Evolutionary conservation across 2,888 invertebrate species (phyloP).

Genomic region (Amphipyra tragopoginis): DNA sequence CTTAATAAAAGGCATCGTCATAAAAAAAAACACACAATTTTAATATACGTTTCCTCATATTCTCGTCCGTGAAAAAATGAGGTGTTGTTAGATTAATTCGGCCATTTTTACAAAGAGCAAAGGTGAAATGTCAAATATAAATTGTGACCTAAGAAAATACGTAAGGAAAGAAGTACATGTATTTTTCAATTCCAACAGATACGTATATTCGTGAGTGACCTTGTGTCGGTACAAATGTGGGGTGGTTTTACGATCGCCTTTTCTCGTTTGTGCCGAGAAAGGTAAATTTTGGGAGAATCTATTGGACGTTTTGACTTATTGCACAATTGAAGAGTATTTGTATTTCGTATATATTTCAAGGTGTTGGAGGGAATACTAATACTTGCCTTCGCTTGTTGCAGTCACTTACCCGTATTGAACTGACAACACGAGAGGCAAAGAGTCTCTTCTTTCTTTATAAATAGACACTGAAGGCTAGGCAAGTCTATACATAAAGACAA

Average conservation of each 20-base stretch:
- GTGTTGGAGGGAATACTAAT: conserved; percentile 29
- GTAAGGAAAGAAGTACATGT: conserved; percentile 58
- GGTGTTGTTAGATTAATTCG: conserved; percentile 31
- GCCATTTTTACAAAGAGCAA: conserved; percentile 27
- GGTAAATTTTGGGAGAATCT: conserved; percentile 78
- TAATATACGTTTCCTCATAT: conserved; percentile 7
- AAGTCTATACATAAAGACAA: conserved; percentile 18
- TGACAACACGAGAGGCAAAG: not conserved
- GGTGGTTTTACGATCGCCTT: conserved; percentile 79
- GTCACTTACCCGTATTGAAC: not conserved
- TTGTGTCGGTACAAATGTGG: conserved; percentile 74
- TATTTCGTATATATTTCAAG: conserved; percentile 52
- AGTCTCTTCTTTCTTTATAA: conserved; percentile 1
- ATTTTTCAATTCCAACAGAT: conserved; percentile 79
- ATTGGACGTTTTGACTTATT: conserved; percentile 79
- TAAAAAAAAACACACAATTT: not conserved
- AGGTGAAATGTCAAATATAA: conserved; percentile 42
- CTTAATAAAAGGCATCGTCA: too few relatives aligned
- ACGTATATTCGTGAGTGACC: conserved; percentile 77
- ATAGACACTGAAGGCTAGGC: not conserved
- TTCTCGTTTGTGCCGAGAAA: conserved; percentile 73
- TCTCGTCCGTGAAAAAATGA: conserved; percentile 15
- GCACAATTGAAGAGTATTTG: conserved; percentile 69
- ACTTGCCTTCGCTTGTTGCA: not conserved
- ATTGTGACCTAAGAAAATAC: conserved; percentile 52